Evolutionary conservation across 2,113 vertebrate species (phyloP).

Genomic region (Gadus macrocephalus): DNA sequence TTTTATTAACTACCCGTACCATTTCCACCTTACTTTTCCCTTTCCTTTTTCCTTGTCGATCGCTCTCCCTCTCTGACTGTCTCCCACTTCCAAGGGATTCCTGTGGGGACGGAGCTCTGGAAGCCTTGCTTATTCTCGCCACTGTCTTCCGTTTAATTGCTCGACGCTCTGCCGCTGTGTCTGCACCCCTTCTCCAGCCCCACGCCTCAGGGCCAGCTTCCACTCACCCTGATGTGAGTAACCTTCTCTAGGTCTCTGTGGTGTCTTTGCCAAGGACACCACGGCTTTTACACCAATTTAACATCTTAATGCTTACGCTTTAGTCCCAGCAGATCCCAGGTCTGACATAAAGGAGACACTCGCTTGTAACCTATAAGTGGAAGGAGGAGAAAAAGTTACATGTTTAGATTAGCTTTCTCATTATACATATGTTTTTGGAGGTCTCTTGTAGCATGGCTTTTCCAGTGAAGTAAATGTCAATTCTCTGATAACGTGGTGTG

Average conservation of each 20-base stretch:
- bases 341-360: constrained; percentile 2
- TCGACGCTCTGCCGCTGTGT: constrained; percentile 1
- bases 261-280: constrained; percentile 15
- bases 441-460: constrained; percentile 28
- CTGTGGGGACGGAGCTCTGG: constrained; percentile 37
- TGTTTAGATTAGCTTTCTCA: constrained; percentile 15
- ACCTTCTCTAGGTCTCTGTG: constrained; percentile 15
- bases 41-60: constrained; percentile 47
- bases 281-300: constrained; percentile 16
- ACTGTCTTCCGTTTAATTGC: constrained; percentile 50
- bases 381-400: constrained; percentile 9
- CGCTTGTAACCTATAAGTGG: neutral
- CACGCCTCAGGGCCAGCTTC: constrained; percentile 16
- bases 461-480: neutral
- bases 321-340: constrained; percentile 8
- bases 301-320: constrained; percentile 8
- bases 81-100: constrained; percentile 55
- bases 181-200: constrained; percentile 17
- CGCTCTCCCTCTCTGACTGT: constrained; percentile 48
- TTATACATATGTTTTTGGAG: constrained; percentile 22
- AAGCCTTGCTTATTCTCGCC: constrained; percentile 43
- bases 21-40: constrained; percentile 56
- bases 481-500: too few relatives aligned
- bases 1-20: constrained; percentile 70
- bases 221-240: constrained; percentile 8